Base-by-base conservation (phyloP, 2,113 vertebrate species). In the Pseudorhombus dupliciocellatus region DNA sequence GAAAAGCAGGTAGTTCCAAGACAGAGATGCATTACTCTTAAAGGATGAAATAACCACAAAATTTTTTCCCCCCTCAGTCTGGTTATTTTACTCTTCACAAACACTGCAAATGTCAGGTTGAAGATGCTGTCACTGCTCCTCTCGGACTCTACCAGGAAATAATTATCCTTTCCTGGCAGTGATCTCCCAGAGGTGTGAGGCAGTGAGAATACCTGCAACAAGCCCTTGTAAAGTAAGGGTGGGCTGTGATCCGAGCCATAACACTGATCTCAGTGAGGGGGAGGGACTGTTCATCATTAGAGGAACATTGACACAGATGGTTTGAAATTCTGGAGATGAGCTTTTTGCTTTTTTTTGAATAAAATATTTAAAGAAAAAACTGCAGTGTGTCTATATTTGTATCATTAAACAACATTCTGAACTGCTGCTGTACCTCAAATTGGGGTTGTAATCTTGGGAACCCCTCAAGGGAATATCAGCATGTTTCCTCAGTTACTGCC, bases 221-320 rank as follows among this genome's bases (percentile, higher is more conserved):
- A 3, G 20, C 28, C 22, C 18, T 9, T 3, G 6, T 50, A 1
- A 2, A 37, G n/a, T 14, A 16, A 54, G 26, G 20, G 7, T 18
- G 46, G 56, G 54, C 34, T 74, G 53, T 9, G 50, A 56, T 46
- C 15, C 18, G 40, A 77, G 73, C 71, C 64, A n/a, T 31, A 50
- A 28, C 37, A 16, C 50, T 50, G 60, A 68, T 65, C 46, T 61
- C 18, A 34, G 60, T 65, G 48, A 52, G 73, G 59, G 63, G 64
- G 52, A n/a, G 62, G 51, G 73, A 75, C 73, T 44, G 10, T 64
- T 77, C 31, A 28, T 54, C 62, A 46, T n/a, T 21, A 68, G 75
- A 81, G 80, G 73, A 86, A 85, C 74, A 2, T 80, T 83, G 87
- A 89, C 87, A 60, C 84, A 91, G 90, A 89, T 91, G 91, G 90